Evolutionary conservation across 2,888 invertebrate species (phyloP), one percentile per base, ranked within the genome.

Genomic region (Phortica okadai): DNA sequence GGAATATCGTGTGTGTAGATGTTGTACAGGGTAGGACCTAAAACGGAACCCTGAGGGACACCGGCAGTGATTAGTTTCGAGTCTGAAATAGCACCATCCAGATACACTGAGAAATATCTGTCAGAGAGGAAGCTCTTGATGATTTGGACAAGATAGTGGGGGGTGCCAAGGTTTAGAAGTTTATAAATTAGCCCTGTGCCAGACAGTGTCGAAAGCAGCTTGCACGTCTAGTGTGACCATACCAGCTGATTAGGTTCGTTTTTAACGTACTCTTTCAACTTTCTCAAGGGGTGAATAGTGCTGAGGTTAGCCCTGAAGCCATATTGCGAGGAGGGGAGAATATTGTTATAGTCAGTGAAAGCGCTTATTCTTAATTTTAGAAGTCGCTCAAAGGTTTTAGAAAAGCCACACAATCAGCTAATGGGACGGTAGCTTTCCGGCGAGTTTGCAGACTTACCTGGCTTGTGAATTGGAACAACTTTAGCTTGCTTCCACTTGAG

Each of bases 391-490:
- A 74, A 66, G 7, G 50, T 73, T 67, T 76, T 74, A 1, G 41
- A 54, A 6, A 72, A n/a, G 11, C 21, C n/a, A 11, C 21, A 44
- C 21, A 77, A 44, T 11, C 72, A 44, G 45, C 77, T 76, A 6
- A 76, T 78, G 16, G 78, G 78, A 5, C 74, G 73, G 21, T 78
- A 76, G 21, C 59, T 69, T n/a, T 66, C 67, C 8, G 74, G 74
- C n/a, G 50, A 59, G 54, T 58, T 50, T 11, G 67, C 21, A 1
- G 74, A 45, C 25, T 77, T 76, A 14, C 73, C 73, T 58, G 78
- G 77, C 72, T 79, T 78, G 14, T 67, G 77, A 11, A 77, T 74
- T n/a, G 76, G 73, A 14, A 75, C 76, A 33, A 77, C 44, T 72
- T 77, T 74, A 10, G 73, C 73, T 45, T 74, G n/a, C 44, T 79